Base-by-base conservation (phyloP, 1,140 invertebrate genomes). In the Eufriesea mexicana region DNA sequence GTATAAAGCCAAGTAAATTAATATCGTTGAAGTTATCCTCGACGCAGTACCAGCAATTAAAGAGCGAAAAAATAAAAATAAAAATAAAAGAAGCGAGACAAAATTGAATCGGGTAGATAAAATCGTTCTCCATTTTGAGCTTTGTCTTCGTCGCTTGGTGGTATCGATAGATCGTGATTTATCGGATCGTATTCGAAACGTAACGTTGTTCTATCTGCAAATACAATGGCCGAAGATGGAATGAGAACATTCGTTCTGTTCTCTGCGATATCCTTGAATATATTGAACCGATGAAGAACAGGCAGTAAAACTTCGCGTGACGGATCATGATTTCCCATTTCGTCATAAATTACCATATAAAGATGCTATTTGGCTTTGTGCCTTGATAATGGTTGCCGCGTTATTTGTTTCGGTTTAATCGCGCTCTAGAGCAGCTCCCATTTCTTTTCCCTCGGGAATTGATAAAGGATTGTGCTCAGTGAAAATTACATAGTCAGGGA, bases 271-370 rank as follows among this genome's bases (percentile, higher is more conserved):
- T 57, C n/a, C 4, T 47, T 45, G 18, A 59, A 57, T 45, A n/a
- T 61, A 47, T 61, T 61, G 67, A 49, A 71, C 25, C 67, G 49
- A 47, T 20, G 49, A 57, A 49, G 18, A 23, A 49, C 8, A 70
- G 14, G 42, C 0, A 18, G n/a, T 10, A 8, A 8, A 78, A 70
- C 42, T 45, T 57, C 2, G 64, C 76, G 76, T 70, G 76, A 78
- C 76, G 18, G 12, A 70, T 79, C 66, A 35, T 20, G 55, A 71
- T 79, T 59, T 45, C 55, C 12, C 54, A 20, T 70, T 70, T 59
- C 42, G 20, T 25, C 25, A 79, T 79, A 79, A 79, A 79, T 79
- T 71, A 61, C 20, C 45, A 14, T 59, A 45, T 49, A 71, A 71
- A 25, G n/a, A 68, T 55, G 51, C 14, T 47, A 18, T 61, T 49